Evolutionary conservation across 2,797 vertebrate species (phyloP), one percentile per base, ranked within the genome.

Genomic region (Myotis myotis): DNA sequence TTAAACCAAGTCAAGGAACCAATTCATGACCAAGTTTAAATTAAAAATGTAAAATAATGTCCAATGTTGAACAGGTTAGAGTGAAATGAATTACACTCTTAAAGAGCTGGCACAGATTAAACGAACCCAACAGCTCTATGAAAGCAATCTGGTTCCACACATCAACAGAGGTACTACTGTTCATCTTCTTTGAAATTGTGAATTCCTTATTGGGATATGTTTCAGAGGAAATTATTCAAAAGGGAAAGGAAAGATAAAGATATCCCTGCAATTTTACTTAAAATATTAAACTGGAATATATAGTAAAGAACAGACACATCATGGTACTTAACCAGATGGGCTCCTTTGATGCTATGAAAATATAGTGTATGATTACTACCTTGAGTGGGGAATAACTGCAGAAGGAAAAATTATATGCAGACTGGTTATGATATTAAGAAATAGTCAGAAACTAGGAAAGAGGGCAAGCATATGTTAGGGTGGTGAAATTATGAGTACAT

Each of bases 11-110:
- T 85, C 49, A 93, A 88, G 75, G 51, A 12, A 75, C 64, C 20
- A 82, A 60, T 75, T 91, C 17, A 89, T 30, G 51, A 87, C 17
- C 47, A 60, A 83, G 44, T 33, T 80, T 92, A 82, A 96, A 93
- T 93, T 84, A 47, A 94, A 92, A 93, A 64, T 60, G 68, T 85
- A 83, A 93, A 82, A 86, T 86, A 91, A 87, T 93, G 94, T 87
- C 85, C 70, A 91, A 19, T 38, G 44, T 60, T 49, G 66, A 82
- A 72, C 19, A 92, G 41, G 28, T 68, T 88, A 51, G 22, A 89
- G 76, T 84, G 47, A 84, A 95, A 76, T 80, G 66, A 76, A 72
- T 87, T 47, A 51, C 23, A 91, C 23, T 33, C 36, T 8, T 60
- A 62, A 87, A 87, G 64, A 44, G 3, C 8, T 70, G 13, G 47